Conservation (phyloP, 2,888 invertebrate species). For the Lacanobia wlatinum region DNA sequence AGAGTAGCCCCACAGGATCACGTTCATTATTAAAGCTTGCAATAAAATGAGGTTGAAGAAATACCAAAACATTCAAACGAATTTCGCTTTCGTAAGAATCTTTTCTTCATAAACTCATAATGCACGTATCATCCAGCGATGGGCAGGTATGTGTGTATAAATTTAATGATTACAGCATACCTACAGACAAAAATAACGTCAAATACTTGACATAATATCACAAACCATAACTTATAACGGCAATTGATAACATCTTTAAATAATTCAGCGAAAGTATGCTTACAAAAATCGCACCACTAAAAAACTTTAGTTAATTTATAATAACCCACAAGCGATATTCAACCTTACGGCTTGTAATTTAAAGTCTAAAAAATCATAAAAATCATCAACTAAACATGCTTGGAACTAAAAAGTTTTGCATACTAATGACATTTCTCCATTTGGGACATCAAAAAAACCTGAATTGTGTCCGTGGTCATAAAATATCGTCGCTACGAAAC, state of each 20-base stretch:
- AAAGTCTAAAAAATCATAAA: conserved; percentile 6
- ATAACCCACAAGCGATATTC: not conserved
- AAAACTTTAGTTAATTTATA: conserved; percentile 25
- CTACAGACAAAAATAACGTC: conserved; percentile 15
- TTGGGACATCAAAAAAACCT: conserved; percentile 66
- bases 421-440: conserved; percentile 71
- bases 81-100: too few relatives aligned
- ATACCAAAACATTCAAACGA: not conserved
- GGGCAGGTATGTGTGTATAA: not conserved
- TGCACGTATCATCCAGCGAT: not conserved
- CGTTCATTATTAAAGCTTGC: too few relatives aligned
- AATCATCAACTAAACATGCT: conserved; percentile 16
- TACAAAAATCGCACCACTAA: conserved; percentile 37
- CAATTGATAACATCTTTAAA: conserved; percentile 55
- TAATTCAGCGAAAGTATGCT: conserved; percentile 64
- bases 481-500: conserved; percentile 70
- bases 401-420: conserved; percentile 66
- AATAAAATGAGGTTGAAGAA: too few relatives aligned
- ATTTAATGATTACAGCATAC: conserved; percentile 15
- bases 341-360: not conserved
- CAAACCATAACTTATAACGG: conserved; percentile 52
- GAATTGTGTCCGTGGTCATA: conserved; percentile 65
- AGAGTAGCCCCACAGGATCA: too few relatives aligned
- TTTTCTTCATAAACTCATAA: too few relatives aligned
- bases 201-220: conserved; percentile 32